Evolutionary conservation across 2,888 invertebrate species (phyloP).

Genomic region (Catocala fraxini): DNA sequence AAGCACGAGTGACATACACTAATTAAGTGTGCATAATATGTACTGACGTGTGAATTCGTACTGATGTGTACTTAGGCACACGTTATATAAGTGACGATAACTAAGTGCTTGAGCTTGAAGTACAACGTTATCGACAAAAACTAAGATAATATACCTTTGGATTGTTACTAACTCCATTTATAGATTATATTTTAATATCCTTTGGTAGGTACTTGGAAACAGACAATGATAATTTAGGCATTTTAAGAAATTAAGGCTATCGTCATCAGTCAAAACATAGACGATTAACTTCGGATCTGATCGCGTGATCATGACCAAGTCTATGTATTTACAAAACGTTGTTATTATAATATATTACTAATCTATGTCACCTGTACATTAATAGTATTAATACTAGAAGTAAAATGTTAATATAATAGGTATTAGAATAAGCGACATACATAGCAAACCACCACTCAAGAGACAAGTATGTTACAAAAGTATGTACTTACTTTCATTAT

Average conservation of each 20-base stretch:
- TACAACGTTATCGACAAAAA: not conserved
- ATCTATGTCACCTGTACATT: not conserved
- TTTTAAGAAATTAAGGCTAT: too few species aligned
- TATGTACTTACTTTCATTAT: slow-evolving; percentile 70
- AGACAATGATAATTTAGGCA: too few species aligned
- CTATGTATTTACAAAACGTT: too few species aligned
- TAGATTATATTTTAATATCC: too few species aligned
- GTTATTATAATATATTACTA: not conserved
- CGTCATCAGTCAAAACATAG: too few species aligned
- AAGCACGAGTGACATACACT: slow-evolving; percentile 28
- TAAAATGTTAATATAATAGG: too few species aligned
- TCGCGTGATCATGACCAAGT: too few species aligned
- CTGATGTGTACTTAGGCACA: not conserved
- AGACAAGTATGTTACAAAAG: slow-evolving; percentile 61
- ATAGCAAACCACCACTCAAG: slow-evolving; percentile 38
- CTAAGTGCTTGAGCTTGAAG: not conserved
- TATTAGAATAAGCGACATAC: slow-evolving; percentile 37
- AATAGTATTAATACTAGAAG: not conserved
- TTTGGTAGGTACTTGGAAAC: too few species aligned
- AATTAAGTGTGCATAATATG: not conserved
- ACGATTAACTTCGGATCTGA: too few species aligned
- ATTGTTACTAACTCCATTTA: not conserved
- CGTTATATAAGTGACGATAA: not conserved
- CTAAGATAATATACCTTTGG: not conserved
- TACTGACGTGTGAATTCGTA: not conserved